Conservation (phyloP, 2,113 vertebrate species). For the Erythrolamprus reginae region DNA sequence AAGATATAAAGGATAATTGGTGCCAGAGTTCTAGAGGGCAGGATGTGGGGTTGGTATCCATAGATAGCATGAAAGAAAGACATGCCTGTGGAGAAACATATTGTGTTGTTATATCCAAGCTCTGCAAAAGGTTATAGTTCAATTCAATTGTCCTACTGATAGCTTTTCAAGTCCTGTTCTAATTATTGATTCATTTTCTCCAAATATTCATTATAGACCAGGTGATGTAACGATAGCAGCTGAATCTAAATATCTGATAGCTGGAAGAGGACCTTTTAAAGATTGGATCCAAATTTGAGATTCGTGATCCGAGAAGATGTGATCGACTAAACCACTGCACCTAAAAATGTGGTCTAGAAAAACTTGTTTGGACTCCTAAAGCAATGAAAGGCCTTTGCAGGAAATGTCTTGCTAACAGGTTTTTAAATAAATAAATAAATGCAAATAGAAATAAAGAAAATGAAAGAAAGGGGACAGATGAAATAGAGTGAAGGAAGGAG, state of each 20-base stretch:
- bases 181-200: background rate
- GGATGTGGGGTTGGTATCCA: background rate
- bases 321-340: background rate
- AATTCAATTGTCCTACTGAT: background rate
- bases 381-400: background rate
- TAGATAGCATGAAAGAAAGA: background rate
- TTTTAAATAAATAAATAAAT: too few relatives aligned
- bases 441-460: too few relatives aligned
- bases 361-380: background rate
- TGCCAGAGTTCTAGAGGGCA: background rate
- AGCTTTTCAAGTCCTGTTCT: background rate
- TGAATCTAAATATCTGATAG: background rate
- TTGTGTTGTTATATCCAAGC: background rate
- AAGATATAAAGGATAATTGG: background rate
- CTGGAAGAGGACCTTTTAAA: background rate
- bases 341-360: background rate
- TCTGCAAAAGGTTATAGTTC: background rate
- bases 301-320: background rate
- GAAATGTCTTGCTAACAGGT: background rate
- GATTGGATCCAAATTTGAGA: background rate
- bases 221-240: background rate
- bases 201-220: background rate
- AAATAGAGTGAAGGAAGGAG: too few relatives aligned
- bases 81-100: background rate
- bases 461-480: too few relatives aligned